Evolutionary conservation across 2,888 invertebrate genomes (phyloP).

Genomic region (Xestia xanthographa): DNA sequence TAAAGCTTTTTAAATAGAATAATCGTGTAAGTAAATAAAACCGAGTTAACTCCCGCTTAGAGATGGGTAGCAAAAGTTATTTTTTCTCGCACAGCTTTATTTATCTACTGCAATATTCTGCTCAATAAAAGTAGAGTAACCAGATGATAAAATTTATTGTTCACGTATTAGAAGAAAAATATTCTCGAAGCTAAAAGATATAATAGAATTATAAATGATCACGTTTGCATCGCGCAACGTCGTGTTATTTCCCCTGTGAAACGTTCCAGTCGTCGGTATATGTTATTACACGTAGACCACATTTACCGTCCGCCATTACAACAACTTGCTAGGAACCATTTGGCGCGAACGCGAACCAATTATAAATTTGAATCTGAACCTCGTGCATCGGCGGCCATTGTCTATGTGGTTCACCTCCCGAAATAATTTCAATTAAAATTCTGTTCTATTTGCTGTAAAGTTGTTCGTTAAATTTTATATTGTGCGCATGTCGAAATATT

Average conservation of each 20-base stretch:
- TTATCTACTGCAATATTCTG: not conserved
- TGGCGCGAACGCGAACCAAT: conserved; percentile 46
- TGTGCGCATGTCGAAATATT: conserved; percentile 53
- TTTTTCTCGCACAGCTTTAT: not conserved
- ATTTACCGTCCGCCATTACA: conserved; percentile 12
- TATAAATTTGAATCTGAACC: conserved; percentile 55
- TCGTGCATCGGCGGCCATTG: conserved; percentile 49
- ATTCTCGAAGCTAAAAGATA: conserved; percentile 18
- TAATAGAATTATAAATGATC: conserved; percentile 34
- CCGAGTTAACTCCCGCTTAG: not conserved
- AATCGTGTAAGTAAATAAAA: not conserved
- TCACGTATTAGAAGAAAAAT: conserved; percentile 3
- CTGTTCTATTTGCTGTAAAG: conserved; percentile 59
- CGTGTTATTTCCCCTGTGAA: conserved; percentile 50
- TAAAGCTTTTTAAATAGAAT: not conserved
- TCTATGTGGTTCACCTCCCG: conserved; percentile 44
- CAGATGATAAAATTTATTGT: conserved; percentile 6
- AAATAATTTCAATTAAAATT: conserved; percentile 68
- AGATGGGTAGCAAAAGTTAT: not conserved
- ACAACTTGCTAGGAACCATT: conserved; percentile 39
- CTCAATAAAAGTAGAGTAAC: not conserved
- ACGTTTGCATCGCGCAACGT: conserved; percentile 14
- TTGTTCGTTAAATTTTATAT: conserved; percentile 58
- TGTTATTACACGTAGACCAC: not conserved
- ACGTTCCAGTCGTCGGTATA: not conserved